Conservation (phyloP, 2,797 vertebrate genomes). For the Eulemur coronatus region DNA sequence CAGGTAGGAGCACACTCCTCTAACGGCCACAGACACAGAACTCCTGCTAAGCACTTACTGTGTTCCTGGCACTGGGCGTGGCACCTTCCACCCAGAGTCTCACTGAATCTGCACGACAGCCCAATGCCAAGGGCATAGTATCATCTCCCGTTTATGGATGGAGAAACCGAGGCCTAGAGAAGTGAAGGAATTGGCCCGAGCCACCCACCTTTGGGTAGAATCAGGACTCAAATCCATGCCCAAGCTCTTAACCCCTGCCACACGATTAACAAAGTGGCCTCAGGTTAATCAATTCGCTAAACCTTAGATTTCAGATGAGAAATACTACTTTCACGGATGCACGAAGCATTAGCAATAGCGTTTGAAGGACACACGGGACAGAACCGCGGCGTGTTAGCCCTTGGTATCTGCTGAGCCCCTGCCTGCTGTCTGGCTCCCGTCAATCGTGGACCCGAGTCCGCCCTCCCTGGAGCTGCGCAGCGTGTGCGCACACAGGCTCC, state of each 20-base stretch:
- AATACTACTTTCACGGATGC: rapidly evolving
- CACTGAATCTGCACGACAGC: background rate
- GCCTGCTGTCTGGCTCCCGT: rapidly evolving
- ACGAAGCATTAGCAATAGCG: rapidly evolving
- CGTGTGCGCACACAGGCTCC: rapidly evolving
- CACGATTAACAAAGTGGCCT: rapidly evolving
- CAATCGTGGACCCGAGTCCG: too few species aligned
- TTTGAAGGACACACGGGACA: rapidly evolving
- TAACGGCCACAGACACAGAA: background rate
- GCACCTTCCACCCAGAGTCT: rapidly evolving
- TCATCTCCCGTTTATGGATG: background rate
- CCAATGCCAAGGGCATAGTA: rapidly evolving
- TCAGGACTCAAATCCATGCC: background rate
- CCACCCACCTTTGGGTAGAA: background rate
- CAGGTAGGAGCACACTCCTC: rapidly evolving
- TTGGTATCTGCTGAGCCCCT: rapidly evolving
- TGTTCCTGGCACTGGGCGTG: background rate
- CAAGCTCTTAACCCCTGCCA: background rate
- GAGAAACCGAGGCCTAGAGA: background rate
- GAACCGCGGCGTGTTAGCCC: rapidly evolving
- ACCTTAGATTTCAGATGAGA: background rate
- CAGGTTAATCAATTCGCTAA: background rate
- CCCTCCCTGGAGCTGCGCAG: background rate
- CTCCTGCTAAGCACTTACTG: rapidly evolving
- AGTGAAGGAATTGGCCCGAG: rapidly evolving